Conservation (phyloP, 2,113 vertebrate genomes). For the Vidua macroura region DNA sequence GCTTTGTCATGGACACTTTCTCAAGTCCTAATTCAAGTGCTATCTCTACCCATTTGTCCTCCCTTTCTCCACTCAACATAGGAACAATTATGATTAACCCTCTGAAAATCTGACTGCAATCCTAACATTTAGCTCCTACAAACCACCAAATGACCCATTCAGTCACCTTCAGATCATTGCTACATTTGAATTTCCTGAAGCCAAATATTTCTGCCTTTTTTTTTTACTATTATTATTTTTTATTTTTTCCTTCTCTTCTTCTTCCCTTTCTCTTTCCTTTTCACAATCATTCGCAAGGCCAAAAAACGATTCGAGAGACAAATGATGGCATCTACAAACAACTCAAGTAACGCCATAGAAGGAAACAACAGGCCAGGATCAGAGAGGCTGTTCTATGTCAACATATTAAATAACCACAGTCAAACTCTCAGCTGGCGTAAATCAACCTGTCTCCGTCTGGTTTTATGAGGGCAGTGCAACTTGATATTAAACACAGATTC, state of each 20-base stretch:
- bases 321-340: neutral
- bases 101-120: neutral
- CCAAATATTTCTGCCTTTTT: neutral
- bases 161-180: neutral
- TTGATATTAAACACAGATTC: neutral
- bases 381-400: neutral
- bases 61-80: neutral
- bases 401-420: neutral
- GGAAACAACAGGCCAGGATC: neutral
- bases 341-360: neutral
- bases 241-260: neutral
- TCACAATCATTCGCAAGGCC: neutral
- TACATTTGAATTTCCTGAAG: neutral
- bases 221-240: neutral
- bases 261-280: neutral
- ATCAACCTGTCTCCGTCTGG: neutral
- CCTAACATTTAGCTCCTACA: neutral
- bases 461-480: neutral
- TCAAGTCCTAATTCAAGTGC: neutral
- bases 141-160: neutral
- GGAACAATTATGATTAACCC: neutral
- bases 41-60: neutral
- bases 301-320: neutral
- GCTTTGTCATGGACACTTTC: neutral
- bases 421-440: neutral